Evolutionary conservation across 2,888 invertebrate species (phyloP).

Genomic region (Platerodrilus igneus): DNA sequence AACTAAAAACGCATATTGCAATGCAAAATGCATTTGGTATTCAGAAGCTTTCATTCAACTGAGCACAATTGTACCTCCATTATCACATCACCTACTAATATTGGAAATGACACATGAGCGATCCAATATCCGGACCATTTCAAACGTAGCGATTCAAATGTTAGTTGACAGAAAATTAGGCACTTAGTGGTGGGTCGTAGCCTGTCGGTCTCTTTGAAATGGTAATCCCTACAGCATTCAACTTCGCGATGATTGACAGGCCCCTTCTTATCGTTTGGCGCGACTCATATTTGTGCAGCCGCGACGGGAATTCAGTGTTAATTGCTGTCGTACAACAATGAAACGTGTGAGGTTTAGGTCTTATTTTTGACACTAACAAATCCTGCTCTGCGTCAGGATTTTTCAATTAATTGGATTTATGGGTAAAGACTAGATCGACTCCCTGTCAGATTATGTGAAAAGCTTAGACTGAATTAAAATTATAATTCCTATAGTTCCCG

Average conservation of each 20-base stretch:
- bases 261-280: slow-evolving; percentile 37
- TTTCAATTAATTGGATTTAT: slow-evolving; percentile 11
- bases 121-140: slow-evolving; percentile 40
- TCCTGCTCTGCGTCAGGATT: slow-evolving; percentile 4
- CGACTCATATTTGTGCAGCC: slow-evolving; percentile 34
- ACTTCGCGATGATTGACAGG: slow-evolving; percentile 41
- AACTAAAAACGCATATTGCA: slow-evolving; percentile 34
- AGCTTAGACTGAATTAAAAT: too few relatives aligned
- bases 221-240: slow-evolving; percentile 42
- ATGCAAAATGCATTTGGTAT: slow-evolving; percentile 35
- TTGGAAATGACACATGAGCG: slow-evolving; percentile 42
- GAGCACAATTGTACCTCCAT: slow-evolving; percentile 35
- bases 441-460: too few relatives aligned
- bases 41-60: slow-evolving; percentile 32
- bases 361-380: slow-evolving; percentile 16
- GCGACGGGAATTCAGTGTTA: slow-evolving; percentile 33
- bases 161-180: slow-evolving; percentile 45
- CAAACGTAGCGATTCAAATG: slow-evolving; percentile 39
- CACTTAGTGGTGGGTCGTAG: slow-evolving; percentile 43
- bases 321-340: slow-evolving; percentile 34
- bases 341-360: slow-evolving; percentile 15
- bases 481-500: too few relatives aligned
- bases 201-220: slow-evolving; percentile 42
- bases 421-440: slow-evolving; percentile 7
- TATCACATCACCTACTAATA: slow-evolving; percentile 38